Base-by-base conservation (phyloP, 30 jellyfish, hydroid and myxozoan species). In the Aurelia sp. region DNA sequence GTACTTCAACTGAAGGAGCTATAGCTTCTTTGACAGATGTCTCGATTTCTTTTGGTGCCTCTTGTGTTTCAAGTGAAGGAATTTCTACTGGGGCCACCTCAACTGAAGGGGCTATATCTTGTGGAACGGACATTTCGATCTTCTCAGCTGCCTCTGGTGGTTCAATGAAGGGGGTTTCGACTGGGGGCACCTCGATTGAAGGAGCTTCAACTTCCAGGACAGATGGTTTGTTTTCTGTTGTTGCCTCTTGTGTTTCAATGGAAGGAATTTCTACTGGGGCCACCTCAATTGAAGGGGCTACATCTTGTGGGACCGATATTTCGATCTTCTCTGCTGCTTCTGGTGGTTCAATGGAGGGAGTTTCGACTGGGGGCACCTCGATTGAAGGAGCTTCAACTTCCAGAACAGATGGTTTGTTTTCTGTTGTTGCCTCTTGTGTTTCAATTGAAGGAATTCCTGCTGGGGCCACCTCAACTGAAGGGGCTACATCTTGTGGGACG, bases 251-350 rank as follows among this genome's bases (percentile, higher is more conserved):
- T 23, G 65, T 41, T 44, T 70, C 80, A 31, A 70, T 22, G 11
- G 22, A 18, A 12, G 80, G 80, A 7, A 11, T 60, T 18, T 70
- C 80, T 31, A 19, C 80, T 31, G 80, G 27, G 41, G 80, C 66
- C 19, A 35, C 35, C 12, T 30, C 69, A 4, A 44, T 51, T 6
- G 3, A 58, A 31, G 64, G 61, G 22, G 31, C 79, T 0, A 6
- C 37, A 40, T 11, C 52, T 41, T 41, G 1, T 41, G 52, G 52
- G 52, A 41, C 10, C 4, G 80, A 35, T 16, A 35, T 8, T 23
- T 35, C 66, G n/a, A 60, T 6, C 16, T 18, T 16, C n/a, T 33
- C 37, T 73, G 83, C 70, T 41, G 70, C 69, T 47, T 73, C 70
- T n/a, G 52, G 52, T 6, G 52, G 6, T 41, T 41, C 8, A 41